Evolutionary conservation across 2,797 vertebrate genomes (phyloP).

Genomic region (Lemur catta): DNA sequence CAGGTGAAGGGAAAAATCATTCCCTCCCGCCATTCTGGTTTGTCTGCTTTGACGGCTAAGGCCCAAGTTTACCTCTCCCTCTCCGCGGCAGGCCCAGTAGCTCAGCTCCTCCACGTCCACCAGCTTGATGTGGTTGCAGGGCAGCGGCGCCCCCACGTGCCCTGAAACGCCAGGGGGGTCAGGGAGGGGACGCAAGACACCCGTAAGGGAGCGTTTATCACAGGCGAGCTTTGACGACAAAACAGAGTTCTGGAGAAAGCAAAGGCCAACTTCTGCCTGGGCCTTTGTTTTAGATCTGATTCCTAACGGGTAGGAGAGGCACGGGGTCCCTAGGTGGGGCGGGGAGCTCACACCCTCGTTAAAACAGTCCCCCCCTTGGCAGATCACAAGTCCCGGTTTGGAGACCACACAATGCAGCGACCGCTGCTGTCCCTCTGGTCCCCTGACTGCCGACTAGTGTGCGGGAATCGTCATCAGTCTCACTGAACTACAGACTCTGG

Average conservation of each 20-base stretch:
- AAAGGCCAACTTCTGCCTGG: not conserved
- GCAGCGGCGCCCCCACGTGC: constrained; percentile 96
- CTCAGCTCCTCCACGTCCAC: constrained; percentile 97
- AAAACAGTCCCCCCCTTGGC: not conserved
- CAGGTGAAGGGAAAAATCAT: constrained; percentile 15
- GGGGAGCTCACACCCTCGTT: not conserved
- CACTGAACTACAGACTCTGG: not conserved
- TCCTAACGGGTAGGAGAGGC: not conserved
- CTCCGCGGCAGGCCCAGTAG: constrained; percentile 95
- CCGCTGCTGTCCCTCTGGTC: not conserved
- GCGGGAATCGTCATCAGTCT: not conserved
- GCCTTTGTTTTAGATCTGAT: not conserved
- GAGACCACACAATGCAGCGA: not conserved
- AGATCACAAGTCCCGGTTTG: not conserved
- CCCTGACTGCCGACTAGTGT: not conserved
- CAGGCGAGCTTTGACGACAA: not conserved
- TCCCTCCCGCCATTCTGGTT: not conserved
- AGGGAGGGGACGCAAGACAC: not conserved
- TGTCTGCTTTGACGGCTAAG: not conserved
- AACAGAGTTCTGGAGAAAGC: not conserved
- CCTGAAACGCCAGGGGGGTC: constrained; percentile 81
- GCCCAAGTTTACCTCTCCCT: constrained; percentile 92
- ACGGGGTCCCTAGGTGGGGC: not conserved
- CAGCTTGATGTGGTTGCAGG: constrained; percentile 96
- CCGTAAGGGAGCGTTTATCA: not conserved